phyloP scores from a whole-genome alignment of 2,113 vertebrate genomes.

The Notechis scutatus region DNA sequence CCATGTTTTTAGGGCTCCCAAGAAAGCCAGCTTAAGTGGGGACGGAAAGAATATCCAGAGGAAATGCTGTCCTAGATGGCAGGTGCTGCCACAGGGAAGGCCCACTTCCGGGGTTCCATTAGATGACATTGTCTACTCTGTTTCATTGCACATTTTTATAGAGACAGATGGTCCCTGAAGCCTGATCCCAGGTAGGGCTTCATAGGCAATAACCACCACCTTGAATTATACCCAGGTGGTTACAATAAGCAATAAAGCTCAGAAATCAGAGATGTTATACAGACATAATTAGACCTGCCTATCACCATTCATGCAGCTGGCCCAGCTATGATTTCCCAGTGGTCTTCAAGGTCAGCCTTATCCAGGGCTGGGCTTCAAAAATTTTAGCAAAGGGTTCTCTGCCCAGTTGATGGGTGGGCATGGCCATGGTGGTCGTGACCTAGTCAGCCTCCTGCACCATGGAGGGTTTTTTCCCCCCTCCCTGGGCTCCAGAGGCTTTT shows the following conservation, averaged over 20 bases:
- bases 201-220: not conserved
- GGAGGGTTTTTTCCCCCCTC: no score
- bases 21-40: not conserved
- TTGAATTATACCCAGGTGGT: not conserved
- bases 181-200: not conserved
- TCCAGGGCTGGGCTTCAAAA: not conserved
- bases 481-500: no score
- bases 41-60: not conserved
- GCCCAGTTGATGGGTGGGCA: no score
- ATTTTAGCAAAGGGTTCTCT: no score
- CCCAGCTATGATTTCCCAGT: not conserved
- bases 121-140: not conserved
- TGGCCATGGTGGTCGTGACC: no score
- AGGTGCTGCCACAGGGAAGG: not conserved
- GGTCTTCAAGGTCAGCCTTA: not conserved
- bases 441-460: no score
- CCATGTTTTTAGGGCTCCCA: not conserved
- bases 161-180: not conserved
- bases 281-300: not conserved
- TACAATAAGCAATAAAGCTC: not conserved
- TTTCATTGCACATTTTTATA: not conserved
- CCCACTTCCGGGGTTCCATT: not conserved
- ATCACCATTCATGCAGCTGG: not conserved
- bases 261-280: not conserved
- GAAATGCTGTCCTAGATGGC: not conserved